phyloP scores from a whole-genome alignment of 1,140 invertebrate species.

The Watersipora subatra region DNA sequence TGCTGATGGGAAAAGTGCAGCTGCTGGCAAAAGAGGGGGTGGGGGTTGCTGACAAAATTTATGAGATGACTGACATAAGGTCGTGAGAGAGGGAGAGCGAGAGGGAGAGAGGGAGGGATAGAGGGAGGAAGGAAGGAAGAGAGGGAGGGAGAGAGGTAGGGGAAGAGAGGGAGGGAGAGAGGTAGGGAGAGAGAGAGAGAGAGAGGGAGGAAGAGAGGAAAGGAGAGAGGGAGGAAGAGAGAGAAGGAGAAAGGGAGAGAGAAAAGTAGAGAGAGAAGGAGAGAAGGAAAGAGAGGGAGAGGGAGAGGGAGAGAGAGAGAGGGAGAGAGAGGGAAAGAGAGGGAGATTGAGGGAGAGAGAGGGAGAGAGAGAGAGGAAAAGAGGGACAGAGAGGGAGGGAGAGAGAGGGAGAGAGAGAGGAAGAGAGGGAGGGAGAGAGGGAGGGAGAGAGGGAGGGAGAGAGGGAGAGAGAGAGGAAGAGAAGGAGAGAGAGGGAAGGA shows the following conservation, averaged over 20 bases:
- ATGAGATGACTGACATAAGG: not conserved
- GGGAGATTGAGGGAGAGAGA: not conserved
- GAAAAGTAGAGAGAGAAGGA: not conserved
- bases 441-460: too few species aligned
- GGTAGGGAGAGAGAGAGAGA: not conserved
- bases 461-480: too few species aligned
- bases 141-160: too few species aligned
- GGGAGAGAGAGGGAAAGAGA: not conserved
- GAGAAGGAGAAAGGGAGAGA: not conserved
- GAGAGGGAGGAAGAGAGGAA: not conserved
- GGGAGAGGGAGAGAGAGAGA: not conserved
- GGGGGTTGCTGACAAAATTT: too few species aligned
- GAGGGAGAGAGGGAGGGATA: not conserved
- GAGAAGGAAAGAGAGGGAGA: not conserved
- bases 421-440: too few species aligned
- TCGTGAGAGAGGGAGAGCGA: not conserved
- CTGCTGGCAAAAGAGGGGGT: too few species aligned
- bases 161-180: too few species aligned
- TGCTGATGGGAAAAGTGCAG: too few species aligned
- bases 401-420: not conserved
- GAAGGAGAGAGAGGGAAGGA: too few species aligned
- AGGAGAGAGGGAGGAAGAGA: not conserved
- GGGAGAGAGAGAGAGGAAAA: not conserved
- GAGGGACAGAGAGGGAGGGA: not conserved
- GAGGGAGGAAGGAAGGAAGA: too few species aligned